These are phyloP conservation scores for Sarotherodon lohbergeri DNA, from an alignment of 2,113 vertebrate genomes.

Conservation along the genomic window DNA sequence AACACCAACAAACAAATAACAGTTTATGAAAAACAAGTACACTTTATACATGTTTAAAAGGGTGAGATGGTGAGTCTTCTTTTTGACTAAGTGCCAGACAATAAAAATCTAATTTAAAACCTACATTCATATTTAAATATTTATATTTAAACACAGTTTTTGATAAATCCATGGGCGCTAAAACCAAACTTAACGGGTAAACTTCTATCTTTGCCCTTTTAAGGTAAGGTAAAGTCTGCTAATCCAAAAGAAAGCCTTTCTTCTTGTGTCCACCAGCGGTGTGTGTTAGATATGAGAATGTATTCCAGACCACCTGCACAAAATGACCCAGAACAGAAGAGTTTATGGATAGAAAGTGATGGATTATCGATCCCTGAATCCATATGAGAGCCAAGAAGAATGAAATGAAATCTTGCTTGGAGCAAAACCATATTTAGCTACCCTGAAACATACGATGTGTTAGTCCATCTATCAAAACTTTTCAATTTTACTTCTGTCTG, in stretches of 20 bases:
- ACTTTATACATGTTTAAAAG: background rate
- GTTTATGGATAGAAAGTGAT: background rate
- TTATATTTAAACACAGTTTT: background rate
- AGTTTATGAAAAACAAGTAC: background rate
- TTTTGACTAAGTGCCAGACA: background rate
- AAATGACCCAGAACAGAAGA: background rate
- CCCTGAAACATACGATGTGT: background rate
- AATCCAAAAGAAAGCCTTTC: background rate
- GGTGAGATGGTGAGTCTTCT: background rate
- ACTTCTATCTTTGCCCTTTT: background rate
- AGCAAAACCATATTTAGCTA: background rate
- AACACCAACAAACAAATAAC: background rate
- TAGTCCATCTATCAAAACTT: background rate
- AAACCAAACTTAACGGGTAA: background rate
- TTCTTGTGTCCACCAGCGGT: background rate
- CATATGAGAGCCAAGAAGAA: background rate
- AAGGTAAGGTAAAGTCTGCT: background rate
- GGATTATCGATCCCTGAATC: background rate
- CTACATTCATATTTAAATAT: background rate
- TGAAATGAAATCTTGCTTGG: background rate
- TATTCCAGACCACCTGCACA: background rate
- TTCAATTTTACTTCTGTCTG: background rate
- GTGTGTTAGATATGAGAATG: background rate
- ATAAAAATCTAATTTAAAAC: background rate
- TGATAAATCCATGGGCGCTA: rapidly evolving